Percentiles rank a stretch among this genome's conserved stretches.
These are phyloP conservation scores for Danio jaintianensis DNA, from an alignment of 2,797 vertebrate genomes.

Conservation along the genomic window DNA sequence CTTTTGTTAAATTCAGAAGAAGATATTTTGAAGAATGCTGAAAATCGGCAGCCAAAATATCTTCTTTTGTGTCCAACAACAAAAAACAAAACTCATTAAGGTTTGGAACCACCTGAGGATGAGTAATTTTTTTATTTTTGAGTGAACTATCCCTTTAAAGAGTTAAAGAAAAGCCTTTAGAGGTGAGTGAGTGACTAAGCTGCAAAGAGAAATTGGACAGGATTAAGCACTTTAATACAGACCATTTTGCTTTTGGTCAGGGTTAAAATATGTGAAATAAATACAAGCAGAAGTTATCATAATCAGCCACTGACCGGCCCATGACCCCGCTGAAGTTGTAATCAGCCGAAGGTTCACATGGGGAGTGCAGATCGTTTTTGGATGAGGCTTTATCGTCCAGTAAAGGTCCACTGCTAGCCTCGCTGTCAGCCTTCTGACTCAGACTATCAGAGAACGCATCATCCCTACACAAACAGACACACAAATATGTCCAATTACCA, in stretches of 20 bases:
- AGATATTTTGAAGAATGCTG: too few species aligned
- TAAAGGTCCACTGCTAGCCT: slow-evolving; percentile 94
- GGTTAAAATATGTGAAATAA: slow-evolving; percentile 11
- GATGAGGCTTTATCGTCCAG: slow-evolving; percentile 94
- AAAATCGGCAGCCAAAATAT: too few species aligned
- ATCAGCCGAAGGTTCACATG: slow-evolving; percentile 89
- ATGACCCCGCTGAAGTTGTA: slow-evolving; percentile 90
- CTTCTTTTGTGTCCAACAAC: too few species aligned
- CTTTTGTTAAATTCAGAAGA: too few species aligned
- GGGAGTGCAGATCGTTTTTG: slow-evolving; percentile 94
- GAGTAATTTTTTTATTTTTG: too few species aligned
- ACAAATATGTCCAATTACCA: background rate
- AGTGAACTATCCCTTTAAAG: too few species aligned
- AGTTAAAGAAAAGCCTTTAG: background rate
- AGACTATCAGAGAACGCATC: slow-evolving; percentile 97
- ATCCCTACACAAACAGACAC: slow-evolving; percentile 78
- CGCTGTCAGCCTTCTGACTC: slow-evolving; percentile 97
- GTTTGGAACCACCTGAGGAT: too few species aligned
- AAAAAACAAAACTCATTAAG: too few species aligned
- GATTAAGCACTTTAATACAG: background rate
- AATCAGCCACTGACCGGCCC: slow-evolving; percentile 83
- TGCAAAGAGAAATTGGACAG: background rate
- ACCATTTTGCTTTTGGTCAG: slow-evolving; percentile 2
- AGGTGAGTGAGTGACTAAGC: background rate
- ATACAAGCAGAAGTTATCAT: slow-evolving; percentile 19